phyloP scores from a whole-genome alignment of 2,797 vertebrate genomes.

The Siniperca undulata region DNA sequence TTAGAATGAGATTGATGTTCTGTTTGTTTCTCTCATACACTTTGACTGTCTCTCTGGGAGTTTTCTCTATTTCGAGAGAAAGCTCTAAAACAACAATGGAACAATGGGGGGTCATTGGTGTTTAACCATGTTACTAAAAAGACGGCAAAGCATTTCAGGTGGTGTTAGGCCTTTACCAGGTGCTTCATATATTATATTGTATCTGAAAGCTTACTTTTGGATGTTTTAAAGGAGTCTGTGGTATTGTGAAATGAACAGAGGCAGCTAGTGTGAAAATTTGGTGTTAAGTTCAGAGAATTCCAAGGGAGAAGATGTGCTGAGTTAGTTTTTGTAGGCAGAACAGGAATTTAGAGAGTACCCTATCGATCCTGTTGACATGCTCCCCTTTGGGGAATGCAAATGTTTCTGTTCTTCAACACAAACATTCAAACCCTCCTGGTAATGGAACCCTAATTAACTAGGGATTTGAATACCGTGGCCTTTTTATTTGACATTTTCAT shows the following conservation, averaged over 20 bases:
- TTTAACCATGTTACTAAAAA: conserved; percentile 54
- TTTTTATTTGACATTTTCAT: conserved; percentile 83
- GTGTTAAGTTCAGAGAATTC: conserved; percentile 66
- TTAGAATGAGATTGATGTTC: conserved; percentile 74
- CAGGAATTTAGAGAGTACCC: conserved; percentile 69
- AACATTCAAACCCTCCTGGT: conserved; percentile 77
- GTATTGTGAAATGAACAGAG: conserved; percentile 40
- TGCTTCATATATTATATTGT: conserved; percentile 17
- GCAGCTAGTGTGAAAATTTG: conserved; percentile 43
- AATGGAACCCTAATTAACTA: conserved; percentile 80
- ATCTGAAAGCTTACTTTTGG: conserved; percentile 9
- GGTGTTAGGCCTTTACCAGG: conserved; percentile 28
- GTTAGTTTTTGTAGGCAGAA: conserved; percentile 67
- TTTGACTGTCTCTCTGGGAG: conserved; percentile 59
- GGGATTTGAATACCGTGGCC: conserved; percentile 82
- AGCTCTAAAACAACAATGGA: conserved; percentile 57
- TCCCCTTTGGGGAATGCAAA: conserved; percentile 82
- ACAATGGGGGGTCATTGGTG: conserved; percentile 43
- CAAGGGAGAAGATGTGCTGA: conserved; percentile 74
- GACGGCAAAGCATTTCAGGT: conserved; percentile 27
- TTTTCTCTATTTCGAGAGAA: conserved; percentile 51
- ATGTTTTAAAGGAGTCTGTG: conserved; percentile 5
- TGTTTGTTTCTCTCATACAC: conserved; percentile 75
- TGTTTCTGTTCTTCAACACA: conserved; percentile 80
- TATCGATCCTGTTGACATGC: conserved; percentile 83